phyloP scores from a whole-genome alignment of 2,113 vertebrate species.

The Struthio camelus region DNA sequence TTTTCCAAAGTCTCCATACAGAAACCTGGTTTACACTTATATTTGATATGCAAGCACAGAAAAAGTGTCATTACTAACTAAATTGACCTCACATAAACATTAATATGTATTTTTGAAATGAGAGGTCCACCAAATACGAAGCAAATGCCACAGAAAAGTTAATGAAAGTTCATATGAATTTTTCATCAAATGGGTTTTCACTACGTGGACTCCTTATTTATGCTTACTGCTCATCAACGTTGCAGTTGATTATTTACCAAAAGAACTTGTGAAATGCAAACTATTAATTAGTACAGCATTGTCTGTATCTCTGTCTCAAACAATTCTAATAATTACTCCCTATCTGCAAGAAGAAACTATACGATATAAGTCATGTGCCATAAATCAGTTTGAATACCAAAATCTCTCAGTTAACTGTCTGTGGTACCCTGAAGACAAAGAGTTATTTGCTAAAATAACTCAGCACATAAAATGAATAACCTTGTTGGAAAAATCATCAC shows the following conservation, averaged over 20 bases:
- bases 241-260: neutral
- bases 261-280: conserved; percentile 24
- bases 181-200: neutral
- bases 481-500: neutral
- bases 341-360: neutral
- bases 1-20: neutral
- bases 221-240: neutral
- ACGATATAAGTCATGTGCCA: neutral
- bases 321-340: conserved; percentile 22
- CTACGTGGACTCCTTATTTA: neutral
- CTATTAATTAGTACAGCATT: conserved; percentile 32
- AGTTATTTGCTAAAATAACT: conserved; percentile 64
- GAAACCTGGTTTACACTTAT: neutral
- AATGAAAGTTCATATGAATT: neutral
- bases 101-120: neutral
- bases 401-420: conserved; percentile 38
- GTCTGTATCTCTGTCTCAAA: neutral
- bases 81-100: neutral
- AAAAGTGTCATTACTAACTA: neutral
- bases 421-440: neutral
- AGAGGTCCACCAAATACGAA: neutral
- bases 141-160: neutral
- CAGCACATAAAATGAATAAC: conserved; percentile 26
- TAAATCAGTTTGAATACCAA: conserved; percentile 46
- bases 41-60: neutral